Evolutionary conservation across 2,113 vertebrate species (phyloP).

Genomic region (Nyctereutes procyonoides): DNA sequence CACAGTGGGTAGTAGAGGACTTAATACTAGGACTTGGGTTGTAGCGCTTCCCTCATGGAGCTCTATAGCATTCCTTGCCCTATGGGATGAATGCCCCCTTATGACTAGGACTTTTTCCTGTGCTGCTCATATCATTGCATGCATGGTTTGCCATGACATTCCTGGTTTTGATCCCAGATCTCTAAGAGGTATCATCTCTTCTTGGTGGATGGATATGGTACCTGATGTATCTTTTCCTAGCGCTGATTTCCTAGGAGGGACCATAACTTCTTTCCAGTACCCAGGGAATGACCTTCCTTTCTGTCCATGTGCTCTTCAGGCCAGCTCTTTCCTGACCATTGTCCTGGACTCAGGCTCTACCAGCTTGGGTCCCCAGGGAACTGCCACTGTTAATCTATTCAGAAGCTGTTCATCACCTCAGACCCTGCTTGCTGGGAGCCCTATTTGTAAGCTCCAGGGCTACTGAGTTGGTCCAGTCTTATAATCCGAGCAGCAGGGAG

Average conservation of each 20-base stretch:
- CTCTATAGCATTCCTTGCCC: background rate
- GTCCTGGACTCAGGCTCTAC: background rate
- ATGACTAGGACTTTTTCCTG: background rate
- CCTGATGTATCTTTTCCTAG: background rate
- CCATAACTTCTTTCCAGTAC: background rate
- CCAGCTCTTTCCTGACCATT: background rate
- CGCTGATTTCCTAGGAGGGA: background rate
- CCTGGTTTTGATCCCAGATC: background rate
- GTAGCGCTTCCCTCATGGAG: rapidly evolving
- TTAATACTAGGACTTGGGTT: background rate
- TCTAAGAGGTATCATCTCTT: background rate
- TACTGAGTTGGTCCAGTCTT: background rate
- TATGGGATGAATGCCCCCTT: background rate
- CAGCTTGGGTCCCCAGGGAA: background rate
- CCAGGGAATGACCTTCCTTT: background rate
- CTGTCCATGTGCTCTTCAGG: no score
- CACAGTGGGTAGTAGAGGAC: background rate
- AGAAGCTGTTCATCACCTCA: background rate
- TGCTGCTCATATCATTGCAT: background rate
- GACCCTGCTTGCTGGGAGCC: background rate
- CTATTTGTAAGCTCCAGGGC: background rate
- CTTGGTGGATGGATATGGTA: background rate
- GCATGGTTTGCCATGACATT: background rate
- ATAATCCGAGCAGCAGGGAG: background rate
- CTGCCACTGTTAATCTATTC: rapidly evolving